Evolutionary conservation across 2,888 invertebrate species (phyloP), one percentile per base, ranked within the genome.

Genomic region (Clitarchus hookeri): DNA sequence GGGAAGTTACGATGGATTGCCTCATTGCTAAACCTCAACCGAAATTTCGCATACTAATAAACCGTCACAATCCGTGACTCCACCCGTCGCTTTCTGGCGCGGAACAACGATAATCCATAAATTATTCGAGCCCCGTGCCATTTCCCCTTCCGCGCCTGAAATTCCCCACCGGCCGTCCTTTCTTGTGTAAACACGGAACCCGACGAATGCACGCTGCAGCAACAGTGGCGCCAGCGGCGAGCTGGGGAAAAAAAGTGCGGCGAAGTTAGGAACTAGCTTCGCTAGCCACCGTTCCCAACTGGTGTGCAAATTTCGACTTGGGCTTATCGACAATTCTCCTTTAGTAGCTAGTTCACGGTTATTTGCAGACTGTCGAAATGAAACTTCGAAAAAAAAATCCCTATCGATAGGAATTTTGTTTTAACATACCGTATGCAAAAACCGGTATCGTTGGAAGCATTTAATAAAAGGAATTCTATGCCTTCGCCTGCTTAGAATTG

Each of bases 11-110:
- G 65, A 65, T 65, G 65, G 65, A 65, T 65, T 65, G 65, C 65
- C 65, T 65, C 65, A 65, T 65, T 65, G 65, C 65, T 65, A 65
- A 65, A 65, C 65, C 65, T 65, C 65, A 65, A 6, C 65, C 65
- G 65, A 65, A 65, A 65, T 65, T 65, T 65, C 65, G 65, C 65
- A 65, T 65, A 65, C 65, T 65, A 65, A 65, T 65, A 65, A 65
- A 65, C 65, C 65, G 65, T 65, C 65, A 65, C 65, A 65, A 65
- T 0, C 65, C 65, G 65, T 65, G 65, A 65, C 65, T 65, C 65
- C 65, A 23, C 3, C 65, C 65, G 65, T 65, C 65, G 65, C 65
- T 65, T n/a, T 3, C 65, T n/a, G 65, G 65, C 23, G 8, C n/a
- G 65, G 65, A 65, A 65, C 65, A 65, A 65, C 65, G 65, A 65